phyloP scores from a whole-genome alignment of 2,797 vertebrate species.

The Tadarida brasiliensis region DNA sequence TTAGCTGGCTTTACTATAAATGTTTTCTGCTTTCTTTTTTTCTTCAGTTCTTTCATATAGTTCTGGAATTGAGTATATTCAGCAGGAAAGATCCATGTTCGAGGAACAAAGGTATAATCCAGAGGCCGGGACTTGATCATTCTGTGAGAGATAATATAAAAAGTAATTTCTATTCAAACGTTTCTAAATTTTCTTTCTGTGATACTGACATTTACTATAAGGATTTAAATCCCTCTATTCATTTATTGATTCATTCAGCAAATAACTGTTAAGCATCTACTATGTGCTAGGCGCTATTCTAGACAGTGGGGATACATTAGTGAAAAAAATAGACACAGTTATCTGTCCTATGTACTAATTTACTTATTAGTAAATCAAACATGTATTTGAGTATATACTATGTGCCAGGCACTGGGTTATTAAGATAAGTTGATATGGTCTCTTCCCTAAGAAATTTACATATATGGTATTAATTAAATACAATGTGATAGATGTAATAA shows the following conservation, averaged over 20 bases:
- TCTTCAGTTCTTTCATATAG: constrained; percentile 97
- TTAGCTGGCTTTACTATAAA: constrained; percentile 99
- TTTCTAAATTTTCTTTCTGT: constrained; percentile 38
- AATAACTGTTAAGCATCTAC: not conserved
- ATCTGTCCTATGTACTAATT: not conserved
- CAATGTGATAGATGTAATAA: not conserved
- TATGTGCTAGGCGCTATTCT: not conserved
- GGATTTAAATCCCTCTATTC: not conserved
- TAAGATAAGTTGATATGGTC: not conserved
- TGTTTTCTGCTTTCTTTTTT: constrained; percentile 98
- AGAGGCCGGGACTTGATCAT: constrained; percentile 98
- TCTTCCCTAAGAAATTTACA: not conserved
- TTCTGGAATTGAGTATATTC: constrained; percentile 99
- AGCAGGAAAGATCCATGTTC: constrained; percentile 99
- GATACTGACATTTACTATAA: not conserved
- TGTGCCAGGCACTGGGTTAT: not conserved
- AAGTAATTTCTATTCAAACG: constrained; percentile 65
- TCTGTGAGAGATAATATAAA: constrained; percentile 85
- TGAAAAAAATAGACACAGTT: not conserved
- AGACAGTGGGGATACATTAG: not conserved
- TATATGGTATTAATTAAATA: constrained; percentile 7
- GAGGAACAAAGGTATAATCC: constrained; percentile 98
- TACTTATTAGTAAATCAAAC: not conserved
- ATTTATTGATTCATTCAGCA: not conserved
- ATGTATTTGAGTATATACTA: not conserved